Percentiles rank a stretch among this genome's conserved stretches.
Conservation (phyloP, 2,113 vertebrate species). For the Dermatemys mawii region DNA sequence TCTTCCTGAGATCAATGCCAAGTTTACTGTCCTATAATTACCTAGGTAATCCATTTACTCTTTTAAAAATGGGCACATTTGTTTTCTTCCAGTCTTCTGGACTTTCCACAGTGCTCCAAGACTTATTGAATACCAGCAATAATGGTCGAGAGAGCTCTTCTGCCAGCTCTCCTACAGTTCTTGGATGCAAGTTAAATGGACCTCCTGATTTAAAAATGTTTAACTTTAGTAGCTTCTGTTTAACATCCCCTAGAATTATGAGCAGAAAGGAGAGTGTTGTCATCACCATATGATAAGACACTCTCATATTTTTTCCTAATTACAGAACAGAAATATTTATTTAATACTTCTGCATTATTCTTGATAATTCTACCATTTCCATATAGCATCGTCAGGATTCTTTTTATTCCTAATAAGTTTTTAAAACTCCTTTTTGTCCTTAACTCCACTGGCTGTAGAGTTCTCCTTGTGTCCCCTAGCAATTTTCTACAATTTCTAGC, state of each 20-base stretch:
- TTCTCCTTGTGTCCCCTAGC: neutral
- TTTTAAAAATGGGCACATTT: neutral
- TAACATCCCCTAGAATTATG: neutral
- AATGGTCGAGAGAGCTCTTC: neutral
- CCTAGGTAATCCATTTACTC: neutral
- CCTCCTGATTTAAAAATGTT: neutral
- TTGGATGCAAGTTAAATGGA: neutral
- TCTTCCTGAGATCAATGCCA: neutral
- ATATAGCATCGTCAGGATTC: neutral
- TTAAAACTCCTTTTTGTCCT: neutral
- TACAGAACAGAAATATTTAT: neutral
- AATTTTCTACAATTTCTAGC: neutral
- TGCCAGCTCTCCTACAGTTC: neutral
- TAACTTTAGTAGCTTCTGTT: neutral
- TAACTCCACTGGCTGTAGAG: neutral
- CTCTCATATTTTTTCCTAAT: no score
- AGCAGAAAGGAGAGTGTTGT: neutral
- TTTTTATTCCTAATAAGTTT: neutral
- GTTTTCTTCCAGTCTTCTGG: neutral
- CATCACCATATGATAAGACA: no score
- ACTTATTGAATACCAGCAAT: neutral
- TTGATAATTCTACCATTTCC: neutral
- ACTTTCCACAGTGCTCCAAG: neutral
- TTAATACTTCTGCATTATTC: neutral
- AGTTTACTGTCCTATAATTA: neutral